phyloP scores from a whole-genome alignment of 2,113 vertebrate species.

The Vulpes ferrilata region DNA sequence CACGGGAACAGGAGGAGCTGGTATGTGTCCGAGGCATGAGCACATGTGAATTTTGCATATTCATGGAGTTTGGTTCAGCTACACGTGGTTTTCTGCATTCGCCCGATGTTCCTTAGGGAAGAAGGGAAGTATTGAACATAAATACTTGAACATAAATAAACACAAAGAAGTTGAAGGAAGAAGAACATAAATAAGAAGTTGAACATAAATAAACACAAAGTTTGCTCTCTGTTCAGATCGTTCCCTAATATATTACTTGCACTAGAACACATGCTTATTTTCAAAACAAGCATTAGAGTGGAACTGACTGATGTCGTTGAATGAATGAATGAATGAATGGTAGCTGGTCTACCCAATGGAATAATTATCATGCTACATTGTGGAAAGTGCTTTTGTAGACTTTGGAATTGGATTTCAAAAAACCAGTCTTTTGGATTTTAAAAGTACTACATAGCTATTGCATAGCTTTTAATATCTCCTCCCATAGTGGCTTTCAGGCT shows the following conservation, averaged over 20 bases:
- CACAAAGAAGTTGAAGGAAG: not conserved
- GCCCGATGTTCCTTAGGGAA: not conserved
- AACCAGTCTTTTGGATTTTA: not conserved
- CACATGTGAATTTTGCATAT: not conserved
- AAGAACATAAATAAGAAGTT: not conserved
- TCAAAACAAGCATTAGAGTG: not conserved
- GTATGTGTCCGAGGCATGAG: not conserved
- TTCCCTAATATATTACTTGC: not conserved
- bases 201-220: not conserved
- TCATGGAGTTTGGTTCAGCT: not conserved
- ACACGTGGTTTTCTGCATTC: not conserved
- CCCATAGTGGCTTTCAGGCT: not conserved
- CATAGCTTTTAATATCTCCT: not conserved
- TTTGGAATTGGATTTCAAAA: not conserved
- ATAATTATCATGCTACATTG: not conserved
- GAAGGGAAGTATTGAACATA: not conserved
- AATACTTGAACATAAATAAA: not conserved
- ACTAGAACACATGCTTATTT: not conserved
- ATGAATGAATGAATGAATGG: not conserved
- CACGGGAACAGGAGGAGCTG: rapidly evolving
- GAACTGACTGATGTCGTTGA: not conserved
- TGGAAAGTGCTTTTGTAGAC: not conserved
- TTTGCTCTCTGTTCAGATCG: not conserved
- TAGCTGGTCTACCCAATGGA: not conserved
- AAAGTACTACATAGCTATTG: not conserved